Conservation (phyloP, 2,113 vertebrate species). For the Rhineura floridana region DNA sequence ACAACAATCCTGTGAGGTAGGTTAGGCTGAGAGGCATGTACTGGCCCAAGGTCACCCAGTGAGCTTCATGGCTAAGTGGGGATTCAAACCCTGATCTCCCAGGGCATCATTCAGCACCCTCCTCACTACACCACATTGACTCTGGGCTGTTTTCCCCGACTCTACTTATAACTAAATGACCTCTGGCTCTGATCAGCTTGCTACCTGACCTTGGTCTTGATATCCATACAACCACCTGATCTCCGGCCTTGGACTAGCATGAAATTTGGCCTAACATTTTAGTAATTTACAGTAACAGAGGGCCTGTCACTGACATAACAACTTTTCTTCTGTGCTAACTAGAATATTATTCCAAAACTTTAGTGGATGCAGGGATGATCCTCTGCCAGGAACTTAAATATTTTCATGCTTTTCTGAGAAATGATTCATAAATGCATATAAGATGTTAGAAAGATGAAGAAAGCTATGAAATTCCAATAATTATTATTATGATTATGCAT, state of each 20-base stretch:
- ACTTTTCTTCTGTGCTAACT: conserved; percentile 16
- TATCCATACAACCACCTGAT: background rate
- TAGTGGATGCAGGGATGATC: background rate
- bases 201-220: background rate
- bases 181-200: background rate
- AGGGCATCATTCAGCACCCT: too few species aligned
- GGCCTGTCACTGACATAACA: background rate
- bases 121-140: too few species aligned
- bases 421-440: background rate
- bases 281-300: background rate
- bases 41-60: too few species aligned
- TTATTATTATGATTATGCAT: conserved; percentile 11
- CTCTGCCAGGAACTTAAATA: background rate
- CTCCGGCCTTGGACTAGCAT: conserved; percentile 1
- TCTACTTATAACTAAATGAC: background rate
- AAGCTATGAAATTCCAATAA: background rate
- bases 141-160: background rate
- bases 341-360: background rate
- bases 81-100: too few species aligned
- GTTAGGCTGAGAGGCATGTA: too few species aligned
- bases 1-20: too few species aligned
- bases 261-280: background rate
- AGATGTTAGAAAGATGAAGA: background rate
- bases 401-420: background rate
- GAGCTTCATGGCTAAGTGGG: too few species aligned